Evolutionary conservation across 2,797 vertebrate species (phyloP), one percentile per base, ranked within the genome.

Genomic region (Furcifer pardalis): DNA sequence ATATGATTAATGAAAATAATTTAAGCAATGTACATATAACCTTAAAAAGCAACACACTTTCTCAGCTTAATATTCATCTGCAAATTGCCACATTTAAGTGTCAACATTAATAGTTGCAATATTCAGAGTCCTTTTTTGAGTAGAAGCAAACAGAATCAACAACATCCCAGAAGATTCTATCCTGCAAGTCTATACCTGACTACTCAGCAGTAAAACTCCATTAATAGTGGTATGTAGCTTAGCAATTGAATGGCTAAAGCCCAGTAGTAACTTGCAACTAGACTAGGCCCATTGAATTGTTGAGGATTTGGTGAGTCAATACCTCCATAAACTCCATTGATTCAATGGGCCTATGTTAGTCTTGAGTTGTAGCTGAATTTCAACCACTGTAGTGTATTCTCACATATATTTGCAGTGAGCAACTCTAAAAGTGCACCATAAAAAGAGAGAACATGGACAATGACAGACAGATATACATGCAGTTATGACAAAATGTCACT

Each of bases 1-100:
- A 87, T 75, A 87, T 90, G 88, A 89, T 88, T 88, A 92, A 93
- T 91, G 66, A 56, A 30, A 52, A 32, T 80, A 84, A 87, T 84
- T 91, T 87, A 85, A 94, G 88, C 92, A 32, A 35, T 25, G 79
- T 84, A 89, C 88, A 89, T 60, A 92, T 90, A 92, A 87, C 88
- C 90, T 84, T 89, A 77, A 89, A 90, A 89, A 82, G 78, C 81
- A 77, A 83, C 23, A 83, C 63, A 42, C 78, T 85, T 65, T 56
- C 84, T 73, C 87, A 79, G 73, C 62, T 86, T 40, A 80, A 83
- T 1, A 1, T 62, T 88, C 88, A 76, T 56, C 84, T 89, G 42
- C 73, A 85, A 87, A 30, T 86, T 68, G 84, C 32, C 52, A 88
- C 65, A 81, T 68, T 79, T 40, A 1, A 77, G 83, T 86, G 49